These are phyloP conservation scores for Tipula helvola DNA, from an alignment of 2,888 invertebrate genomes.

Conservation along the genomic window DNA sequence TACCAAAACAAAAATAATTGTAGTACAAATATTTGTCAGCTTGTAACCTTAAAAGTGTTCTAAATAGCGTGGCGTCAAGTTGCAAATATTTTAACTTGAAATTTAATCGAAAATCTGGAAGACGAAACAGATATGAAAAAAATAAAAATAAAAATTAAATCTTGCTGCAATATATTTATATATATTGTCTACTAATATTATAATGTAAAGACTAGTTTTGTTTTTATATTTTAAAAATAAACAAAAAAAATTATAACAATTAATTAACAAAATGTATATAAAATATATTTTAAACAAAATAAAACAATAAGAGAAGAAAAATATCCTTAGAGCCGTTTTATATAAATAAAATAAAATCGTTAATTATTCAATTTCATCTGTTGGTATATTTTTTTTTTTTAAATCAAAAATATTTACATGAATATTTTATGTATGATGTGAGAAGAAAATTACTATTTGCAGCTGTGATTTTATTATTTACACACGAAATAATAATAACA, in stretches of 20 bases:
- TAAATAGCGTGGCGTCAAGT: background rate
- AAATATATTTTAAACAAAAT: background rate
- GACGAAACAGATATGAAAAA: background rate
- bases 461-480: background rate
- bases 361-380: background rate
- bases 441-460: background rate
- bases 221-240: background rate
- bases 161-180: background rate
- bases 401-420: background rate
- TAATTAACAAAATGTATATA: constrained; percentile 4
- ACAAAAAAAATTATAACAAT: background rate
- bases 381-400: background rate
- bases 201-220: background rate
- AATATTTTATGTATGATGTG: background rate
- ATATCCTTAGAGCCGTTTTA: background rate
- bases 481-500: background rate
- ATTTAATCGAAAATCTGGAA: background rate
- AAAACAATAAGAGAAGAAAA: background rate
- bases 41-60: too few species aligned
- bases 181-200: background rate
- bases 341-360: background rate
- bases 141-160: background rate
- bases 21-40: background rate
- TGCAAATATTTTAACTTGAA: background rate
- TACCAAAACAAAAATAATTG: background rate